These are phyloP conservation scores for Holacanthus passer DNA, from an alignment of 2,113 vertebrate genomes.

Conservation along the genomic window DNA sequence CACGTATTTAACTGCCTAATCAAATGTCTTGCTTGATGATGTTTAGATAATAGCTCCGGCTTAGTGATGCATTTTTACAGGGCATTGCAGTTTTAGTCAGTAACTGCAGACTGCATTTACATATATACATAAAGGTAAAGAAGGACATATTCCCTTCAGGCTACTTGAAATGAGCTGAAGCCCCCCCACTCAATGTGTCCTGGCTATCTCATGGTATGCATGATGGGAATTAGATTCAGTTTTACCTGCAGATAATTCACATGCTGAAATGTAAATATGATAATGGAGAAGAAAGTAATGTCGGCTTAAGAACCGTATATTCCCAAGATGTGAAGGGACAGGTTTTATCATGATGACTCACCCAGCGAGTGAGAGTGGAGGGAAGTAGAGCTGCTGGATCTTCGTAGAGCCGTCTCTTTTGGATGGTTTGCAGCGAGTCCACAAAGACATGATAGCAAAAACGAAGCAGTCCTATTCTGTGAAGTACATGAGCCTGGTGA, in stretches of 20 bases:
- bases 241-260: not conserved
- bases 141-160: not conserved
- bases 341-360: not conserved
- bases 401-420: not conserved
- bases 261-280: conserved; percentile 5
- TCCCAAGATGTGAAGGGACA: not conserved
- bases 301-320: not conserved
- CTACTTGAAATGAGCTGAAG: not conserved
- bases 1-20: not conserved
- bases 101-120: not conserved
- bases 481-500: not conserved
- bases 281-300: not conserved
- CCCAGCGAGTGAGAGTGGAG: not conserved
- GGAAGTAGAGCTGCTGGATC: not conserved
- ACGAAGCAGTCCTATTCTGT: not conserved
- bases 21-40: not conserved
- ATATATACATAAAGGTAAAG: not conserved
- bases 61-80: not conserved
- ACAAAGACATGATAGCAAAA: not conserved
- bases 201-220: not conserved
- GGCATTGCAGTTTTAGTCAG: not conserved
- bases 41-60: not conserved
- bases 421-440: not conserved
- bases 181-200: not conserved
- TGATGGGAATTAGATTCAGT: conserved; percentile 7